Percentiles rank a stretch among this genome's conserved stretches.
These are phyloP conservation scores for Apomyelois bistriatella DNA, from an alignment of 2,888 invertebrate species.

Conservation along the genomic window DNA sequence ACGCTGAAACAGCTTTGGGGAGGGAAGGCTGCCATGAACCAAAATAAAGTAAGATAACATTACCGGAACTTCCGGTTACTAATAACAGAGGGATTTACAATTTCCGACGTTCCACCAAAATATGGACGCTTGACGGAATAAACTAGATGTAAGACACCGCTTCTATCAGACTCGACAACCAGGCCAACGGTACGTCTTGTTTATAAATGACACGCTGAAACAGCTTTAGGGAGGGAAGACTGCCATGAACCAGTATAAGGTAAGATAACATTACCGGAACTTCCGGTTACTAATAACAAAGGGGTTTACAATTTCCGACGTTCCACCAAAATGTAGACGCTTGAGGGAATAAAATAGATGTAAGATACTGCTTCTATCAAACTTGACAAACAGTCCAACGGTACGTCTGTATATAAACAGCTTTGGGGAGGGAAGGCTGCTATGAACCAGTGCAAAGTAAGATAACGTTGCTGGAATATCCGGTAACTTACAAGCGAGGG, in stretches of 20 bases:
- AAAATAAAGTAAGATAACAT: slow-evolving; percentile 87
- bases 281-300: too few species aligned
- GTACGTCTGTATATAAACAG: slow-evolving; percentile 86
- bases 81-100: too few species aligned
- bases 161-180: slow-evolving; percentile 84
- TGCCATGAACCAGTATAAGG: slow-evolving; percentile 97
- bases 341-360: too few species aligned
- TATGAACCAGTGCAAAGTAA: slow-evolving; percentile 96
- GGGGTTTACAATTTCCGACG: too few species aligned
- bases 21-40: slow-evolving; percentile 97
- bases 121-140: too few species aligned
- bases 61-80: too few species aligned
- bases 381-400: slow-evolving; percentile 81
- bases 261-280: slow-evolving; percentile 47
- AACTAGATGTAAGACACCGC: too few species aligned
- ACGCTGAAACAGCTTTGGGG: slow-evolving; percentile 93
- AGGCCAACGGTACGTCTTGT: slow-evolving; percentile 77
- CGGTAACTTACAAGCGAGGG: too few species aligned
- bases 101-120: too few species aligned
- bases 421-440: slow-evolving; percentile 97
- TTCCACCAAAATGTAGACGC: too few species aligned
- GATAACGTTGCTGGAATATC: too few species aligned
- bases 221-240: slow-evolving; percentile 98
- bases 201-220: slow-evolving; percentile 91
- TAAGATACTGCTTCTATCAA: slow-evolving; percentile 86